Base-by-base conservation (phyloP, 2,888 invertebrate genomes). In the Plagodis pulveraria region DNA sequence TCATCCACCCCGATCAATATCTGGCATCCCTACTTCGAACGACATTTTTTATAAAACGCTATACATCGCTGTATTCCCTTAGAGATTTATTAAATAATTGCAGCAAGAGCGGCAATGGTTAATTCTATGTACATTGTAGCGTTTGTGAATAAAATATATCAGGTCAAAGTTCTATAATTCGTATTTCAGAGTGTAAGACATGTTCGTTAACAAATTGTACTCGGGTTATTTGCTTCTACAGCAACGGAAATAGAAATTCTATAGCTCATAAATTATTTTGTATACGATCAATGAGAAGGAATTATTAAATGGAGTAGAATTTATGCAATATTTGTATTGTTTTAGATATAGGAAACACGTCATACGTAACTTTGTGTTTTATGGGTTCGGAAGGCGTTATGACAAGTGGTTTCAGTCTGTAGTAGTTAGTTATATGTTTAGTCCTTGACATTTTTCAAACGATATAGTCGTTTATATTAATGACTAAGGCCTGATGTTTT, bases 1-100 rank as follows among this genome's bases (percentile, higher is more conserved):
- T 81, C 83, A 81, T 71, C 66, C 67, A 63, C 61, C 54, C 51
- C 71, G 83, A 81, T 83, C 84, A 75, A 84, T 84, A 78, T 66
- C 62, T 70, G 67, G 63, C 70, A 69, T 44, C 49, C 63, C 62
- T 66, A 64, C 45, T 54, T 41, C 43, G 22, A 50, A 60, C 62
- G 55, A 57, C 41, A 22, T 45, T 41, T 41, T 9, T 47, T 35
- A 42, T 44, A 32, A 43, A 48, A 48, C 41, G 22, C 6, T 35
- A 36, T 60, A 63, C 55, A 67, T 58, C 62, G 51, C 59, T 45
- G 48, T 49, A 54, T 65, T 40, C 32, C 0, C 10, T 32, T 4
- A 10, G 5, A 6, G 38, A 2, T 50, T 55, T 34, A 22, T 11
- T 33, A 40, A 10, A 34, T 42, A 8, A 38, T 42, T 41, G 12